These are phyloP conservation scores for Glyptemys insculpta DNA, from an alignment of 2,797 vertebrate species.

Conservation along the genomic window DNA sequence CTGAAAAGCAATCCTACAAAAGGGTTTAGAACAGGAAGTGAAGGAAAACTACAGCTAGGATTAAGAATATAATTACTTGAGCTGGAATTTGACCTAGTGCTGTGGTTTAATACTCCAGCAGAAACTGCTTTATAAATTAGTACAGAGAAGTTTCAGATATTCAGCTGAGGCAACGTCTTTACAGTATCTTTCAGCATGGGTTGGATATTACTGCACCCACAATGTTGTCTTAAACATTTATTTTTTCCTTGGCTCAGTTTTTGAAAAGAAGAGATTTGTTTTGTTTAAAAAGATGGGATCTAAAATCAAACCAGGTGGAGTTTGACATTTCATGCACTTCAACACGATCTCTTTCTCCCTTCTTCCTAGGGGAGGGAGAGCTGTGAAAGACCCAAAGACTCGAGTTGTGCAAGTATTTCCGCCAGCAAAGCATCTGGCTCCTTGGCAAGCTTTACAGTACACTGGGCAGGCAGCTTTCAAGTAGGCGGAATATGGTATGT, in stretches of 20 bases:
- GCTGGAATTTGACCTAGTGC: neutral
- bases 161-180: slow-evolving; percentile 26
- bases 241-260: neutral
- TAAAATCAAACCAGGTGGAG: neutral
- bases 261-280: slow-evolving; percentile 8
- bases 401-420: fast-evolving
- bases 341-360: fast-evolving
- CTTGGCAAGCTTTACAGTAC: fast-evolving
- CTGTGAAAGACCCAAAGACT: neutral
- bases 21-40: neutral
- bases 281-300: neutral
- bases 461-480: neutral
- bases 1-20: neutral
- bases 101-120: slow-evolving; percentile 41
- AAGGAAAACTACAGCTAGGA: neutral
- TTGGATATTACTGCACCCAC: slow-evolving; percentile 1
- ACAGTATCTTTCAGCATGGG: slow-evolving; percentile 24
- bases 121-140: slow-evolving; percentile 13
- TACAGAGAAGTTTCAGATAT: slow-evolving; percentile 43
- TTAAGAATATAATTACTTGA: neutral
- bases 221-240: neutral
- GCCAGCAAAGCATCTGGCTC: fast-evolving
- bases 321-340: fast-evolving
- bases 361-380: fast-evolving
- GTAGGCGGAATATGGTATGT: neutral